These are phyloP conservation scores for Trinectes maculatus DNA, from an alignment of 2,113 vertebrate species.

Conservation along the genomic window DNA sequence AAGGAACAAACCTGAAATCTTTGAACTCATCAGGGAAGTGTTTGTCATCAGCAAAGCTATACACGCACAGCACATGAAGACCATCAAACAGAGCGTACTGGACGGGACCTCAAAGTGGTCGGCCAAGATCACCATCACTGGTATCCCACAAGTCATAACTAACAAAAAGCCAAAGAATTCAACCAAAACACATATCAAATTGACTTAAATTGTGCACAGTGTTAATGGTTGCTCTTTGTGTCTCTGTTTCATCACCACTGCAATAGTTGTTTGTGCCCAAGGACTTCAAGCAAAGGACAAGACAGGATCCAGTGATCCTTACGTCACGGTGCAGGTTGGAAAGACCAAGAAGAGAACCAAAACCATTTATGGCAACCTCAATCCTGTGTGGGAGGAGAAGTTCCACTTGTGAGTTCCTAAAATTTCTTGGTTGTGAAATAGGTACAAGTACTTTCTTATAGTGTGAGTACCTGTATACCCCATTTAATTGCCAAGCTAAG, in stretches of 20 bases:
- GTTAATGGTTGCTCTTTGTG: not conserved
- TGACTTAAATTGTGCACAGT: not conserved
- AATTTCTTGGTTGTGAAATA: not conserved
- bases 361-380: conserved; percentile 97
- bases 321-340: conserved; percentile 96
- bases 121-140: conserved; percentile 97
- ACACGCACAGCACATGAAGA: conserved; percentile 97
- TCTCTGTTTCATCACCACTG: conserved; percentile 31
- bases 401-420: conserved; percentile 93
- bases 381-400: conserved; percentile 98
- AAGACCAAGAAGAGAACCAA: conserved; percentile 99
- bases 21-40: conserved; percentile 95
- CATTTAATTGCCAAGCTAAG: not conserved
- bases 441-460: not conserved
- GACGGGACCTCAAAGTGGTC: conserved; percentile 99
- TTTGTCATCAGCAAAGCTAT: conserved; percentile 88
- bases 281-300: conserved; percentile 99
- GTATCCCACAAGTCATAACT: conserved; percentile 67
- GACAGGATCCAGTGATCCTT: conserved; percentile 97
- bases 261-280: conserved; percentile 93
- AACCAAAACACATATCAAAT: too few relatives aligned
- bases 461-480: not conserved
- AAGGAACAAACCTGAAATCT: conserved; percentile 98
- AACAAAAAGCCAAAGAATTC: not conserved
- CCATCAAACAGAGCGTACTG: conserved; percentile 95